Conservation (phyloP, 2,113 vertebrate species). For the Limnothrissa miodon region DNA sequence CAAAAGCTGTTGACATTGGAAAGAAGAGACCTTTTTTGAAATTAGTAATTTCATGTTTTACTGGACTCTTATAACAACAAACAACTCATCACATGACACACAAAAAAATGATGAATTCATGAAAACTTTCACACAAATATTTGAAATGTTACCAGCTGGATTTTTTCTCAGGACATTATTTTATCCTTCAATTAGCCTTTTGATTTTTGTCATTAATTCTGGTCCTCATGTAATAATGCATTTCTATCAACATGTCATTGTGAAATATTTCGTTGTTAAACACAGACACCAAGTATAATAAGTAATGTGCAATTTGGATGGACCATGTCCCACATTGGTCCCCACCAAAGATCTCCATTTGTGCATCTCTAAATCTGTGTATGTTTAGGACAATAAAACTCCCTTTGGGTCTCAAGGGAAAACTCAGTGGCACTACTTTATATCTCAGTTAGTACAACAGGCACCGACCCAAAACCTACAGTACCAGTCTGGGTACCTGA, state of each 20-base stretch:
- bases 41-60: slow-evolving; percentile 28
- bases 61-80: slow-evolving; percentile 29
- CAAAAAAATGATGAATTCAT: slow-evolving; percentile 31
- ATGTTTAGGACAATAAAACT: background rate
- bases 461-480: background rate
- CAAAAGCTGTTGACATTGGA: slow-evolving; percentile 10
- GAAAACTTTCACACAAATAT: slow-evolving; percentile 21
- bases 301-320: slow-evolving; percentile 11
- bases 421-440: background rate
- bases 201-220: background rate
- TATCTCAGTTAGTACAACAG: background rate
- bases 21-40: slow-evolving; percentile 17
- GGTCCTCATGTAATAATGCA: slow-evolving; percentile 6
- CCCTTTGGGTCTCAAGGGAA: background rate
- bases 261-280: background rate
- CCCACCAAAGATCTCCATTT: slow-evolving; percentile 17
- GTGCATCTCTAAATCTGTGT: slow-evolving; percentile 3
- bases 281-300: slow-evolving; percentile 7
- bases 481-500: background rate
- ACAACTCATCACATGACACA: slow-evolving; percentile 23
- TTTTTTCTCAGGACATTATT: background rate
- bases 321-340: slow-evolving; percentile 11
- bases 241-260: background rate
- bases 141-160: slow-evolving; percentile 11
- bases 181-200: background rate